These are phyloP conservation scores for Pseudeuparius sepicola DNA, from an alignment of 2,888 invertebrate species.

Conservation along the genomic window DNA sequence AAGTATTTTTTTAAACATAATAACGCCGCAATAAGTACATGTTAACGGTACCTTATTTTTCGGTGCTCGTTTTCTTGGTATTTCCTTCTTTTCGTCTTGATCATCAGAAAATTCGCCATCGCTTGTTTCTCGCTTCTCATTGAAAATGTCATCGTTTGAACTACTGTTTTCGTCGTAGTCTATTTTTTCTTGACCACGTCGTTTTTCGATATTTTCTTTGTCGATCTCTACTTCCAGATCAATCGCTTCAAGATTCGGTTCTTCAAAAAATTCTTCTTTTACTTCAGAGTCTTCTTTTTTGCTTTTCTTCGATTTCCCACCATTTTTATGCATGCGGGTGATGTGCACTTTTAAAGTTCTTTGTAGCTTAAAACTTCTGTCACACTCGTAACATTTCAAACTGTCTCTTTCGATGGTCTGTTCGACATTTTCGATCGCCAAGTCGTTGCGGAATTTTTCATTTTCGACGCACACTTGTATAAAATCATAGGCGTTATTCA, in stretches of 20 bases:
- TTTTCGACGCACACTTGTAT: slow-evolving; percentile 23
- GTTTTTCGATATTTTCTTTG: slow-evolving; percentile 6
- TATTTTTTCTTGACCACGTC: not conserved
- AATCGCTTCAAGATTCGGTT: slow-evolving; percentile 6
- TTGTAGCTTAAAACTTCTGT: slow-evolving; percentile 24
- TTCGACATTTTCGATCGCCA: slow-evolving; percentile 5
- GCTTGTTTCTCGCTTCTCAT: not conserved
- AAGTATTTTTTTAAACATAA: slow-evolving; percentile 25
- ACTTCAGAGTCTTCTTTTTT: not conserved
- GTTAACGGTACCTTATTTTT: slow-evolving; percentile 22
- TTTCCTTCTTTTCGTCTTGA: slow-evolving; percentile 13
- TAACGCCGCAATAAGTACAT: slow-evolving; percentile 28
- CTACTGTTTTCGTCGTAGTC: slow-evolving; percentile 1
- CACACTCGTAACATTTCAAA: slow-evolving; percentile 25
- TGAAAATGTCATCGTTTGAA: not conserved
- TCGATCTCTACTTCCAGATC: slow-evolving; percentile 5
- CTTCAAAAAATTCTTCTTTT: slow-evolving; percentile 1
- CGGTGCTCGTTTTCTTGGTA: slow-evolving; percentile 5
- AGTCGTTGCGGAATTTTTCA: slow-evolving; percentile 21
- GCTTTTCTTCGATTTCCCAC: not conserved
- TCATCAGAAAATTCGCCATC: slow-evolving; percentile 18
- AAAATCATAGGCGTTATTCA: slow-evolving; percentile 22
- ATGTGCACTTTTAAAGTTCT: slow-evolving; percentile 25
- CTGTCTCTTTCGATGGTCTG: slow-evolving; percentile 5
- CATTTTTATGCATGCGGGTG: slow-evolving; percentile 21